Base-by-base conservation (phyloP, 2,797 vertebrate species). In the Chrysocyon brachyurus region DNA sequence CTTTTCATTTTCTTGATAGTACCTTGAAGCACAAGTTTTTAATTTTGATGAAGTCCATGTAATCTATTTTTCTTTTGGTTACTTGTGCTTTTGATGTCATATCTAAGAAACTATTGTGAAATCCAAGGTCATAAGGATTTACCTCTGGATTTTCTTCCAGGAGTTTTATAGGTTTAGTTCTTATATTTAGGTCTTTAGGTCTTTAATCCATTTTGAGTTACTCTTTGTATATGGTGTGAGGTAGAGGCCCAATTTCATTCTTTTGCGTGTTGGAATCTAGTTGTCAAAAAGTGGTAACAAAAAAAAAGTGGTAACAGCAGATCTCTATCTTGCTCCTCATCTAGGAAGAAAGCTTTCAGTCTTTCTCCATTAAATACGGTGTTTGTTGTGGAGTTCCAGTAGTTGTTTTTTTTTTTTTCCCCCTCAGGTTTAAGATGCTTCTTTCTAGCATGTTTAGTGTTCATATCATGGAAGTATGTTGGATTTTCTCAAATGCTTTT, bases 11-110 rank as follows among this genome's bases (percentile, higher is more conserved):
- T 94, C 68, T 77, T 79, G 12, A 33, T 77, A 63, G 31, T 59
- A 57, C 8, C 52, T 92, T 75, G 82, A 94, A 88, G 5, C 22
- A 92, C 31, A 96, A 75, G 31, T 46, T 95, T 90, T 93, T 57
- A 64, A 91, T 83, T 95, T 82, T 57, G 54, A 77, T 28, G 12
- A 84, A 78, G 15, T 64, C 11, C 12, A 57, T 12, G 46, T 64
- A 26, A 52, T 72, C 9, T 91, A 0, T 54, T 52, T 96, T 90
- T 63, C n/a, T 11, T 90, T 88, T 72, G 9, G 49, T 73, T 83
- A 31, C 6, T 75, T 93, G 7, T 78, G 12, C 17, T 46, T 77
- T 93, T 72, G 3, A 19, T 87, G 14, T 93, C 26, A 28, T 63
- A 83, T 36, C 17, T 90, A 63, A 77, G 68, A 87, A 87, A 70